Evolutionary conservation across 2,888 invertebrate species (phyloP), one percentile per base, ranked within the genome.

Genomic region (Athalia rosae): DNA sequence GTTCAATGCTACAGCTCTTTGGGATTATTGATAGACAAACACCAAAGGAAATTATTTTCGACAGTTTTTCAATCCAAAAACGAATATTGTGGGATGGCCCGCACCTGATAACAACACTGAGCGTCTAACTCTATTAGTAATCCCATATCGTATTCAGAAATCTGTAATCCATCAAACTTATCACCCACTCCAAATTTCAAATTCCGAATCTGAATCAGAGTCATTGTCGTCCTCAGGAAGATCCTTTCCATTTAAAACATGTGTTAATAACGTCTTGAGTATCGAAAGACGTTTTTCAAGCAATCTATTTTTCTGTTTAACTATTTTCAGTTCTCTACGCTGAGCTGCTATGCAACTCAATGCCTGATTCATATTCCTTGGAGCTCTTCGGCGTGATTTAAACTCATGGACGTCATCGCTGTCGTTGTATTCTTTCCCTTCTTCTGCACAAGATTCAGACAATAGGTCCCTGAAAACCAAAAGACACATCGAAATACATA

Each of bases 141-240:
- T 48, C 15, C 11, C 28, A 6, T 53, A 28, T 50, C 5, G 9
- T 4, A 4, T 13, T 48, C 11, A 53, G 47, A 48, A 48, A 50
- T 41, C 11, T 3, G 6, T 7, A 9, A 53, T 4, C 48, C 28
- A 67, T 45, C 13, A 11, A 47, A 7, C 13, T 4, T 9, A 28
- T 74, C 74, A 74, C 62, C 74, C 74, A 48, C 74, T 74, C 74
- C 74, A 74, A 61, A 74, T 74, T 74, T 74, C 74, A 0, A 61
- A 61, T 41, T 74, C 74, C 8, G 74, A 74, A 15, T 74, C 74
- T 48, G 74, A 74, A 7, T 74, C 74, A 0, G 74, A 74, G 3
- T 58, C 45, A 9, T 58, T 71, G 3, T 56, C 71, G 7, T 74
- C 61, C 48, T 71, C 71, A 11, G 74, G 61, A 41, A 74, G 74